Percentiles rank a stretch among this genome's conserved stretches.
Evolutionary conservation across 2,888 invertebrate species (phyloP).

Genomic region (Aricia artaxerxes): DNA sequence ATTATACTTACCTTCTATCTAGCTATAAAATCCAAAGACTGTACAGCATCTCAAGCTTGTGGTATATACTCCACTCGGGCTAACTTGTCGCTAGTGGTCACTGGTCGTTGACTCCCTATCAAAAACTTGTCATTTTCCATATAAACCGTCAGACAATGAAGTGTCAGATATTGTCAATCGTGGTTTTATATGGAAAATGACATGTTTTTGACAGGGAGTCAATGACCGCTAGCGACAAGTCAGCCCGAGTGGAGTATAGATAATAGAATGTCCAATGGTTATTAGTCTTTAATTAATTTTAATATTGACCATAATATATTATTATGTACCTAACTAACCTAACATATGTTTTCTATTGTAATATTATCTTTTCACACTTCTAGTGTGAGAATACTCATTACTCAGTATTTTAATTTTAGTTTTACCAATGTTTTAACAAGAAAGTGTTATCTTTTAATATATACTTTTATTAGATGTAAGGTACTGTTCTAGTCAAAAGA

Average conservation of each 20-base stretch:
- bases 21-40: constrained; percentile 29
- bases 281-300: background rate
- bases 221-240: too few relatives aligned
- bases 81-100: too few relatives aligned
- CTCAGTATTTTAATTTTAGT: constrained; percentile 12
- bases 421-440: background rate
- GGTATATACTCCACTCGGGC: background rate
- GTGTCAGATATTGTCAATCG: too few relatives aligned
- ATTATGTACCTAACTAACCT: background rate
- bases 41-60: constrained; percentile 3
- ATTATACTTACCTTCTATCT: background rate
- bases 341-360: background rate
- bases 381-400: background rate
- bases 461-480: constrained; percentile 24
- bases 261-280: background rate
- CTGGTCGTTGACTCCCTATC: too few relatives aligned
- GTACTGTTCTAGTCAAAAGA: constrained; percentile 22
- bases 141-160: too few relatives aligned
- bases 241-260: too few relatives aligned
- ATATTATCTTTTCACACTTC: background rate
- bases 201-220: too few relatives aligned
- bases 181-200: too few relatives aligned
- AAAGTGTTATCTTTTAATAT: constrained; percentile 29
- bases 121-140: too few relatives aligned
- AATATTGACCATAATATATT: background rate